These are phyloP conservation scores for Strigamia transsilvanica DNA, from an alignment of 2,888 invertebrate species.

Conservation along the genomic window DNA sequence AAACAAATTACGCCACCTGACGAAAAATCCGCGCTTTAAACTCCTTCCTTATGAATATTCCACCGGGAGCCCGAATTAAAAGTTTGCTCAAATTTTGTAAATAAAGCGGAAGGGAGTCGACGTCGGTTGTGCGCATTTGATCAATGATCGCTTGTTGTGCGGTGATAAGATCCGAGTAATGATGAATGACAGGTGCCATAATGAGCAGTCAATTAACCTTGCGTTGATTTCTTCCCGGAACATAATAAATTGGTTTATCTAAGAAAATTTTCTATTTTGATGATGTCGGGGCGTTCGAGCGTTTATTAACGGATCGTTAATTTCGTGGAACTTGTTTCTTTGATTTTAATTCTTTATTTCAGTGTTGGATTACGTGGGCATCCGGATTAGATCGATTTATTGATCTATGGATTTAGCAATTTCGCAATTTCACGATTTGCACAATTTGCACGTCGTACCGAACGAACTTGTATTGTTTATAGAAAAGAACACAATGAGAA, in stretches of 20 bases:
- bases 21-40: no score
- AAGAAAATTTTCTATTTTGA: neutral
- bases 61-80: neutral
- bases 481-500: neutral
- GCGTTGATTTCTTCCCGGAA: constrained; percentile 14
- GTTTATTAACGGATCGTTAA: constrained; percentile 30
- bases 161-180: constrained; percentile 14
- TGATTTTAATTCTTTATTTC: neutral
- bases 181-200: constrained; percentile 35
- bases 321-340: constrained; percentile 1
- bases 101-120: constrained; percentile 3
- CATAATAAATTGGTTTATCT: neutral
- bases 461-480: neutral
- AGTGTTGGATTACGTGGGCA: no score
- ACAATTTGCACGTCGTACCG: no score
- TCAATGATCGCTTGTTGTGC: neutral
- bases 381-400: no score
- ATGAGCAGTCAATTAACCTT: constrained; percentile 14
- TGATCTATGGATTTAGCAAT: no score
- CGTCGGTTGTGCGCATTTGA: neutral
- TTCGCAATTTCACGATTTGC: no score
- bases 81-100: neutral
- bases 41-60: neutral
- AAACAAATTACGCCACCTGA: neutral
- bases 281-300: neutral